phyloP scores from a whole-genome alignment of 2,797 vertebrate genomes.

The Rhinatrema bivittatum region DNA sequence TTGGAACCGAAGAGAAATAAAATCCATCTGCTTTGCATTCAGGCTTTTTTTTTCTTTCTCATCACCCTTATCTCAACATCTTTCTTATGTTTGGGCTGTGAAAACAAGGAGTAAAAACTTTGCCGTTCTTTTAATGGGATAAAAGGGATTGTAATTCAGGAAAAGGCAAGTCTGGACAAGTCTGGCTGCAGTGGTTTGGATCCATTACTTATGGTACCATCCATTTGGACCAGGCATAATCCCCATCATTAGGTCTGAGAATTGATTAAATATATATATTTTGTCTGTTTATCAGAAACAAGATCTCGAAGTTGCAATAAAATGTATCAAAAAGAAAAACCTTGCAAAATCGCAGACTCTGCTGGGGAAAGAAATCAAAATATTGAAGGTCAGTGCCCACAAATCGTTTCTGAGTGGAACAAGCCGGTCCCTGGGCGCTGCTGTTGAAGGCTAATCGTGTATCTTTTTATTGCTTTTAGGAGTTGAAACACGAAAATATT shows the following conservation, averaged over 20 bases:
- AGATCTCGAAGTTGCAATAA: conserved; percentile 87
- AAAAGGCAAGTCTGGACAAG: conserved; percentile 33
- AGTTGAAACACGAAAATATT: conserved; percentile 93
- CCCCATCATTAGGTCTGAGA: neutral
- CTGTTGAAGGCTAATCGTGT: neutral
- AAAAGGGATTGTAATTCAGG: neutral
- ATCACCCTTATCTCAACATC: no score
- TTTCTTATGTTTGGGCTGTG: no score
- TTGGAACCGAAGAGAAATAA: conserved; percentile 14
- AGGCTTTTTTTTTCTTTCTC: neutral
- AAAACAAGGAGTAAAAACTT: no score
- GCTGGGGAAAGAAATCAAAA: conserved; percentile 93
- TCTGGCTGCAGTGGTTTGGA: neutral
- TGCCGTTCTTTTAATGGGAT: conserved; percentile 10
- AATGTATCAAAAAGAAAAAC: conserved; percentile 97
- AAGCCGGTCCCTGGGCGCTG: no score
- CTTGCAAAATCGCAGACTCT: conserved; percentile 89
- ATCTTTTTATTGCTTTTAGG: conserved; percentile 54
- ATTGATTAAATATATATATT: neutral
- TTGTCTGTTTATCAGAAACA: conserved; percentile 71
- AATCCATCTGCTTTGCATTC: conserved; percentile 1
- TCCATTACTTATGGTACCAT: neutral
- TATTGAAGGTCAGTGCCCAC: conserved; percentile 79
- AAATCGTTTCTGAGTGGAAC: neutral
- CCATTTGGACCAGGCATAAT: neutral